Evolutionary conservation across 2,888 invertebrate species (phyloP).

Genomic region (Amaurobius ferox): DNA sequence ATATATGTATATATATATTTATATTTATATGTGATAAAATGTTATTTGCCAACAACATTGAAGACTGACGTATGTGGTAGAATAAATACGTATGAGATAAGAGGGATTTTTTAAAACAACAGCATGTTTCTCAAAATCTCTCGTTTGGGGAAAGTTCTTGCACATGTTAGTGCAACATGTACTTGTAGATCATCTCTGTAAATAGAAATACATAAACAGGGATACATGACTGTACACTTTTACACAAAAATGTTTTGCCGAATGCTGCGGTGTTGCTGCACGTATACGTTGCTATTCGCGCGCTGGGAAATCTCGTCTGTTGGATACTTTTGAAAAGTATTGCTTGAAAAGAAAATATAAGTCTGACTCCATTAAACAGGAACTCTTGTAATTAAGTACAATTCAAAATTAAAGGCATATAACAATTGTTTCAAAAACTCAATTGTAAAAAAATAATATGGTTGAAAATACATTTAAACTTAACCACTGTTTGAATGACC

Average conservation of each 20-base stretch:
- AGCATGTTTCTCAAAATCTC: constrained; percentile 50
- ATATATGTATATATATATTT: constrained; percentile 31
- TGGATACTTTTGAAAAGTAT: constrained; percentile 28
- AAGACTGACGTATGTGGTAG: constrained; percentile 72
- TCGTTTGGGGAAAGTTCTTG: constrained; percentile 53
- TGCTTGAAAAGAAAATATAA: constrained; percentile 2
- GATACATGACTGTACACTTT: constrained; percentile 58
- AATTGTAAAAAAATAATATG: no score
- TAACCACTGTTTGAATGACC: no score
- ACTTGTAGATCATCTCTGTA: constrained; percentile 39
- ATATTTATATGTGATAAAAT: constrained; percentile 70
- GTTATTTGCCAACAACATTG: constrained; percentile 71
- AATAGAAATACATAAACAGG: constrained; percentile 58
- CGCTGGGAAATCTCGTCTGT: not conserved
- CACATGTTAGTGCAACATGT: constrained; percentile 50
- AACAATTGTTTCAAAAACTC: no score
- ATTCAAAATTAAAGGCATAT: not conserved
- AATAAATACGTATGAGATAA: constrained; percentile 72
- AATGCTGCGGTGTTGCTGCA: constrained; percentile 43
- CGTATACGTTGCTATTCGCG: constrained; percentile 13
- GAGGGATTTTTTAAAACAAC: constrained; percentile 60
- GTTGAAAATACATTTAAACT: no score
- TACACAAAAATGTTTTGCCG: constrained; percentile 39
- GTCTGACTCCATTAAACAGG: not conserved
- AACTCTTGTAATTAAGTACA: not conserved